Evolutionary conservation across 1,140 invertebrate species (phyloP).

Genomic region (Tyrophagus putrescentiae): DNA sequence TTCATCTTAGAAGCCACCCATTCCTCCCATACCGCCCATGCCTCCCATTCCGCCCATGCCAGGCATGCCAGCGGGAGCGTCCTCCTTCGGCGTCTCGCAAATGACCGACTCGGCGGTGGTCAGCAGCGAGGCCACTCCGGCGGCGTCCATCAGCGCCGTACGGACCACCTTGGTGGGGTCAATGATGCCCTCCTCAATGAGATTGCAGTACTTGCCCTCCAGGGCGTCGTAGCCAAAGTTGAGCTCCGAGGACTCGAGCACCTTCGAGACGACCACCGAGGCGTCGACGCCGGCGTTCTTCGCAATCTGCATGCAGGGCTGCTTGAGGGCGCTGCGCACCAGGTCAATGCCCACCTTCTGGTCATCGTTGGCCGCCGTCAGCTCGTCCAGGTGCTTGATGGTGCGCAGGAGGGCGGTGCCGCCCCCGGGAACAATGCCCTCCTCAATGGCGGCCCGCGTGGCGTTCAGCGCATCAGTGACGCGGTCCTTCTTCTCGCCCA

Average conservation of each 20-base stretch:
- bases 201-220: conserved; percentile 84
- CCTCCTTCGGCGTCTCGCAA: conserved; percentile 85
- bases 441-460: conserved; percentile 93
- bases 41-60: conserved; percentile 46
- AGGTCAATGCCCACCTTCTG: conserved; percentile 80
- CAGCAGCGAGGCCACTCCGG: conserved; percentile 89
- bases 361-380: conserved; percentile 65
- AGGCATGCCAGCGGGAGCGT: conserved; percentile 44
- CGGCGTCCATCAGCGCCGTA: conserved; percentile 89
- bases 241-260: conserved; percentile 42
- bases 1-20: conserved; percentile 19
- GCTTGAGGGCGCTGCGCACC: conserved; percentile 71
- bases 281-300: conserved; percentile 91
- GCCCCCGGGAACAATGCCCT: conserved; percentile 97
- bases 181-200: conserved; percentile 95
- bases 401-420: conserved; percentile 86
- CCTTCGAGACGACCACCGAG: conserved; percentile 72
- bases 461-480: conserved; percentile 97
- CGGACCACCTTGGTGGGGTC: conserved; percentile 97
- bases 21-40: conserved; percentile 41
- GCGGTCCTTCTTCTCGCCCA: conserved; percentile 98
- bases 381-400: conserved; percentile 51
- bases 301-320: conserved; percentile 90
- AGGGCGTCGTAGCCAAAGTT: conserved; percentile 88
- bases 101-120: conserved; percentile 95